Evolutionary conservation across 2,888 invertebrate genomes (phyloP), one percentile per base, ranked within the genome.

Genomic region (Dryomyza anilis): DNA sequence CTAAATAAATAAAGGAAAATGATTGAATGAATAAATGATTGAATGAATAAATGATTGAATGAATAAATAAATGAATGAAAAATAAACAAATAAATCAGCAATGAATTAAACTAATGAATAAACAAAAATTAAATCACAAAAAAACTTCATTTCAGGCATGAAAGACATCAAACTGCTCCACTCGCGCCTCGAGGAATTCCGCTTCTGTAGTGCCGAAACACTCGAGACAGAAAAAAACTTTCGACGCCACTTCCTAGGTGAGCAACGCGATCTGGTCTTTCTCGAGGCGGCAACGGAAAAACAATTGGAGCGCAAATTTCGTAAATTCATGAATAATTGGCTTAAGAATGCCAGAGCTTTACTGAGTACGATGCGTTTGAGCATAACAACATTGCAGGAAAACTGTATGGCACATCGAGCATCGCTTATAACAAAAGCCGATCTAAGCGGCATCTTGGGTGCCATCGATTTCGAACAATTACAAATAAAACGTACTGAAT

Each of bases 401-500:
- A 84, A 84, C 43, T 81, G 86, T 10, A 76, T 81, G 16, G 84
- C 85, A 62, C 75, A 81, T 63, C 78, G 78, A 7, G 76, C 73
- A 0, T 75, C 78, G 65, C 62, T 83, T 1, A 72, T 79, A 3
- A 80, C 77, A 8, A 85, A 86, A 59, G 81, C 85, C 52, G 86
- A 87, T 72, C 74, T 88, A 0, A 86, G 86, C 4, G 86, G 85
- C 63, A 84, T 84, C 33, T 76, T 89, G 12, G 84, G 85, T 45
- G 84, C 85, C 0, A 84, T 87, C 3, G 88, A 89, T 74, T 88
- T 88, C 70, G 86, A 88, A 65, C 85, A 86, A 72, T 69, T 88
- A 57, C 81, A 83, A 53, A 88, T 88, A 46, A 86, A 86, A 71
- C 86, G 86, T 68, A 76, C 84, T 21, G 84, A 85, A 67, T 80